Evolutionary conservation across 2,888 invertebrate genomes (phyloP).

Genomic region (Drosophila antonietae): DNA sequence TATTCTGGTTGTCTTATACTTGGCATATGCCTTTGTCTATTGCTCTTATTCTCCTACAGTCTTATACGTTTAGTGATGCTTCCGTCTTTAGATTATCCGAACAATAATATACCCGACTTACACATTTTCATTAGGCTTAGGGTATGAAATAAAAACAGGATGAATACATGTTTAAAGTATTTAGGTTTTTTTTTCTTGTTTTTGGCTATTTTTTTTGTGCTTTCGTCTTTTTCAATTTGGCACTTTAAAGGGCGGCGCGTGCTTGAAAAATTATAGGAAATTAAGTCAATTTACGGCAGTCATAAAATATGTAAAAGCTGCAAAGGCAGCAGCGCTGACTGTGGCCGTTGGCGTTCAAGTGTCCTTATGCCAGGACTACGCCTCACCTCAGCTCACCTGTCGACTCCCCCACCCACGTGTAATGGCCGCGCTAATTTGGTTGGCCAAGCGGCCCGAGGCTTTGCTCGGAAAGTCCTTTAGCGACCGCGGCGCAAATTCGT

Average conservation of each 20-base stretch:
- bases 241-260: constrained; percentile 59
- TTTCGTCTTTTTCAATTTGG: constrained; percentile 59
- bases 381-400: background rate
- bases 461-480: constrained; percentile 45
- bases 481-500: constrained; percentile 72
- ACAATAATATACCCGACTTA: background rate
- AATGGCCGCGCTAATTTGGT: constrained; percentile 72
- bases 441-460: constrained; percentile 59
- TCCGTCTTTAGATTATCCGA: background rate
- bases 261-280: constrained; percentile 68
- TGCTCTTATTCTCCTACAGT: background rate
- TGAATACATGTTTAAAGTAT: constrained; percentile 20
- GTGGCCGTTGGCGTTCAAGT: constrained; percentile 41
- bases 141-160: constrained; percentile 4
- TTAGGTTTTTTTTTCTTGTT: constrained; percentile 1
- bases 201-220: background rate
- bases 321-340: constrained; percentile 11
- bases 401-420: constrained; percentile 19
- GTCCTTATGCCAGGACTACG: constrained; percentile 44
- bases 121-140: background rate
- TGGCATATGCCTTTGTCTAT: background rate
- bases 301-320: constrained; percentile 73
- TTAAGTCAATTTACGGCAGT: constrained; percentile 74
- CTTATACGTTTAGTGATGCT: background rate
- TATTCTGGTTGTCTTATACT: background rate